phyloP scores from a whole-genome alignment of 2,113 vertebrate species.

The Addax nasomaculatus region DNA sequence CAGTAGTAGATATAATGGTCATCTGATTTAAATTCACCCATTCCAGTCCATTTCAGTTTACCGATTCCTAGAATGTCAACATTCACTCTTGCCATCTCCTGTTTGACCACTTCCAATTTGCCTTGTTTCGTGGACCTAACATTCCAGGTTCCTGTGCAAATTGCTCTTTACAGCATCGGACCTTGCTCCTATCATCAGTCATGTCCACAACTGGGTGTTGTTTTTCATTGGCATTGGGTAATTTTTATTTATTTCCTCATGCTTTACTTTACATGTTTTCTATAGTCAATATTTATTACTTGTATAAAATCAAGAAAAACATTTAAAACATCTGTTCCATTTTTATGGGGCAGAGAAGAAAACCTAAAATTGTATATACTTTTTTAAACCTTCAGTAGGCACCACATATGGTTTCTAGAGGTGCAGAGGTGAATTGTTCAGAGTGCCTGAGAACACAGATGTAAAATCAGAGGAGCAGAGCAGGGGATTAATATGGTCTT shows the following conservation, averaged over 20 bases:
- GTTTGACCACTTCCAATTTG: neutral
- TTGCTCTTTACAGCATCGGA: neutral
- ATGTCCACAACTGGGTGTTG: neutral
- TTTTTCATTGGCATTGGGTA: neutral
- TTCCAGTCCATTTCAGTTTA: neutral
- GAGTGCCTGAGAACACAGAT: neutral
- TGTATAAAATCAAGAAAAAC: conserved; percentile 18
- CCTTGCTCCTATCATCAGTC: neutral
- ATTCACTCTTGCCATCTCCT: neutral
- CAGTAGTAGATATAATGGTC: neutral
- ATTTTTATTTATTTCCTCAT: conserved; percentile 41
- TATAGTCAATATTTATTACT: neutral
- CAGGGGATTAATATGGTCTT: neutral
- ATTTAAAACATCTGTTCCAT: neutral
- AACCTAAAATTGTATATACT: neutral
- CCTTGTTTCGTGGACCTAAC: neutral
- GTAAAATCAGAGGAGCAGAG: neutral
- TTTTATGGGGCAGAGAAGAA: conserved; percentile 1
- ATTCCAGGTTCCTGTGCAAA: neutral
- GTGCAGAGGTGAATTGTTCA: neutral
- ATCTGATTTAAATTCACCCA: neutral
- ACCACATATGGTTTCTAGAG: neutral
- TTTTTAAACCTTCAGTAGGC: neutral
- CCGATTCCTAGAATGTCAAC: neutral
- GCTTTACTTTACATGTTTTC: neutral